A percentile compares a stretch with the other conserved stretches of the same genome.
Evolutionary conservation across 2,888 invertebrate genomes (phyloP).

Genomic region (Mesoligia furuncula): DNA sequence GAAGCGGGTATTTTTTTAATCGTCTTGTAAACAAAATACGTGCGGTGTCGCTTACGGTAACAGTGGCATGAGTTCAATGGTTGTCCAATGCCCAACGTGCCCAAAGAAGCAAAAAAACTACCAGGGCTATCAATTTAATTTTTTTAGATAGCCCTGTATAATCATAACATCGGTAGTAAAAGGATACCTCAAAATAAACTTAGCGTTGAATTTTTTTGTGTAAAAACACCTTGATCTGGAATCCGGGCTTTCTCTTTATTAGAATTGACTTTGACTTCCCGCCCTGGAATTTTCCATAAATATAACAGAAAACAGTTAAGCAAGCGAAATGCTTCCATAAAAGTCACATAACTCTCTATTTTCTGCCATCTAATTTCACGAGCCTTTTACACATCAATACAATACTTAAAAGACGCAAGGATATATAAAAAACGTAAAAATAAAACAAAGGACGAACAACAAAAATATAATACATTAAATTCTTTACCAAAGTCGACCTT

Average conservation of each 20-base stretch:
- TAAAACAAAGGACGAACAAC: constrained; percentile 16
- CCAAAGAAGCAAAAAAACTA: too few species aligned
- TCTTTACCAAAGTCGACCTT: constrained; percentile 30
- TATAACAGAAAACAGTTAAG: neutral
- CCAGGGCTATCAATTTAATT: too few species aligned
- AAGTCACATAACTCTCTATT: constrained; percentile 2
- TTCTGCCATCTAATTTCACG: constrained; percentile 15
- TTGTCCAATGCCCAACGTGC: too few species aligned
- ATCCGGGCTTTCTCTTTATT: neutral
- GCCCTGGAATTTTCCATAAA: neutral
- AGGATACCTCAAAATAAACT: neutral
- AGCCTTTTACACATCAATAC: constrained; percentile 13
- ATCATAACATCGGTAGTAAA: neutral
- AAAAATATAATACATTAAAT: constrained; percentile 41
- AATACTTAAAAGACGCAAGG: constrained; percentile 1
- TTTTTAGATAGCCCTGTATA: too few species aligned
- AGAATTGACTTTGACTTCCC: neutral
- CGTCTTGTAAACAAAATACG: too few species aligned
- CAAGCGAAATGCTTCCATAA: constrained; percentile 5
- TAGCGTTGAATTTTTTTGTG: too few species aligned
- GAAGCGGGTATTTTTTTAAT: too few species aligned
- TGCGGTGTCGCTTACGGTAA: too few species aligned
- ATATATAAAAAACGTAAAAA: constrained; percentile 9
- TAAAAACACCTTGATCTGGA: neutral
- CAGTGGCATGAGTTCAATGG: too few species aligned